Conservation (phyloP, 2,888 invertebrate species). For the Agrochola lychnidis region DNA sequence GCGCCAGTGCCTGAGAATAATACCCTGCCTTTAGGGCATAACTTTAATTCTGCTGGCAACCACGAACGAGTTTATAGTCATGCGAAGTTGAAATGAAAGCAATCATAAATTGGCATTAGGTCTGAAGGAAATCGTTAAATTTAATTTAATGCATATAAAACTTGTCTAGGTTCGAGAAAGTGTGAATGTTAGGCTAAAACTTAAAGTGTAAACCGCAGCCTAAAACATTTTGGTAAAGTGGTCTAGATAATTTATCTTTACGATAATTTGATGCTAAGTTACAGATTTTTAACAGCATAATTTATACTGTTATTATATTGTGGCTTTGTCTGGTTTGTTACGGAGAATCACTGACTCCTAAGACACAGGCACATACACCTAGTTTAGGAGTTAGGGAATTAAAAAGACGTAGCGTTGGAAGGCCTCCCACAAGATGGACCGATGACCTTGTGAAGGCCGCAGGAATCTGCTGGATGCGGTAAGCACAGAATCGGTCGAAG, state of each 20-base stretch:
- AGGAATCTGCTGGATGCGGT: too few species aligned
- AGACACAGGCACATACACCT: too few species aligned
- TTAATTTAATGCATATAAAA: conserved; percentile 24
- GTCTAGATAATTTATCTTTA: conserved; percentile 4
- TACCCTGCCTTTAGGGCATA: conserved; percentile 51
- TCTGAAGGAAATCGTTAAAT: conserved; percentile 49
- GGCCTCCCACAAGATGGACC: too few species aligned
- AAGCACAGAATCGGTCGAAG: too few species aligned
- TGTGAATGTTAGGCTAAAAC: neutral
- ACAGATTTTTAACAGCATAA: conserved; percentile 17
- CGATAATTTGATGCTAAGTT: conserved; percentile 43
- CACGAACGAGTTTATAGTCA: conserved; percentile 52
- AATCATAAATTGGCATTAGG: conserved; percentile 49
- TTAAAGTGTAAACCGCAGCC: neutral
- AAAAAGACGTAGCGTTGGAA: too few species aligned
- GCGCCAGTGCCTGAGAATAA: conserved; percentile 46
- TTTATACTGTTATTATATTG: too few species aligned
- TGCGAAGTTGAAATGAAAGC: conserved; percentile 42
- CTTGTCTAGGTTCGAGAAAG: conserved; percentile 26
- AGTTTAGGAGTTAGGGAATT: too few species aligned
- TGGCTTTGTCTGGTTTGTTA: too few species aligned
- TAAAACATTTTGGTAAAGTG: neutral
- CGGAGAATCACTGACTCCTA: too few species aligned
- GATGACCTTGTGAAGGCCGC: too few species aligned
- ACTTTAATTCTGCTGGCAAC: conserved; percentile 55